These are phyloP conservation scores for Muscicapa comitata DNA, from an alignment of 2,797 vertebrate species.

Conservation along the genomic window DNA sequence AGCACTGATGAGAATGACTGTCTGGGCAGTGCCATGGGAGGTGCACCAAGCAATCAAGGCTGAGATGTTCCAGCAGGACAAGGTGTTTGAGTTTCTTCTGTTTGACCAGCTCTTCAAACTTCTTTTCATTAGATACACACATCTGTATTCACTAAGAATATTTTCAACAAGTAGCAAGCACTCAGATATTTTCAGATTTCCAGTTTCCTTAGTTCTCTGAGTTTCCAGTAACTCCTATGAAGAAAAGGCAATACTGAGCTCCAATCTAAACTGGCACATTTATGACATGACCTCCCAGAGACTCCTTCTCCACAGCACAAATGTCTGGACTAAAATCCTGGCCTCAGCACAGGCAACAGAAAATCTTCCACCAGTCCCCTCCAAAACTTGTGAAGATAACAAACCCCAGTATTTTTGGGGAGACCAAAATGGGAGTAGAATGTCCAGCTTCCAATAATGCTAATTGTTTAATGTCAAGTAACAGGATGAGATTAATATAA, in stretches of 20 bases:
- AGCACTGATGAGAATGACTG: background rate
- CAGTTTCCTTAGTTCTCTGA: background rate
- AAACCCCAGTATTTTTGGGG: background rate
- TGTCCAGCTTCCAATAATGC: background rate
- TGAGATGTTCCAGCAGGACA: background rate
- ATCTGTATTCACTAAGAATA: background rate
- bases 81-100: background rate
- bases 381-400: background rate
- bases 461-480: constrained; percentile 3
- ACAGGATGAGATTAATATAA: constrained; percentile 62
- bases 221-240: background rate
- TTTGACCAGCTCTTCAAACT: background rate
- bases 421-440: background rate
- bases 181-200: background rate
- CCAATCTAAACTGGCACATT: background rate
- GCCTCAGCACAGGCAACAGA: background rate
- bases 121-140: background rate
- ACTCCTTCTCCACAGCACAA: background rate
- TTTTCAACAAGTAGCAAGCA: background rate
- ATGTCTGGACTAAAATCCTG: background rate
- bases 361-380: background rate
- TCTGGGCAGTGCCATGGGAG: background rate
- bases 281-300: background rate
- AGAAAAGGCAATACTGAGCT: background rate
- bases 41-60: background rate